Base-by-base conservation (phyloP, 2,797 vertebrate species). In the Naso thynnoides region DNA sequence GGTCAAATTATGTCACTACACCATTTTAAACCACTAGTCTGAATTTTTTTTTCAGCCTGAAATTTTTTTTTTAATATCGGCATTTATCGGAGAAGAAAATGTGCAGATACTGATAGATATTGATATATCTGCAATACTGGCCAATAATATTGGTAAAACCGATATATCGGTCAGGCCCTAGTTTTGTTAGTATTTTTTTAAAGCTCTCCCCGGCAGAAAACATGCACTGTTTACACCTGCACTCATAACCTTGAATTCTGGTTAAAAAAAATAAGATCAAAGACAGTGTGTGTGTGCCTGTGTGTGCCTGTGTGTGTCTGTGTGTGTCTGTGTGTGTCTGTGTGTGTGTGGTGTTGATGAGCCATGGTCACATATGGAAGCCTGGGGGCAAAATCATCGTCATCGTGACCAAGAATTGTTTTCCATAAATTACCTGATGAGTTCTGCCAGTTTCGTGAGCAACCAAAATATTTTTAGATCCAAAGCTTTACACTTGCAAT, bases 301-400 rank as follows among this genome's bases (percentile, higher is more conserved):
- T 36, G 31, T 14, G 52, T 52, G 47, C n/a, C 36, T 73, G 33
- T 39, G 41, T 41, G 21, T n/a, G 55, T 60, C n/a, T 62, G 41
- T 59, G 42, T 29, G 62, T 45, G 29, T 70, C 44, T 31, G 24
- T 70, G 68, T 42, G 50, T 33, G 8, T 8, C 16, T 33, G 33
- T 24, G 31, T 70, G 48, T 33, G 26, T 67, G 68, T 42, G 50
- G 8, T 0, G 61, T 29, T 66, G 53, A 76, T 72, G 61, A 88
- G 74, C 53, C 62, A 44, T 31, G 61, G 78, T 54, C 84, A 82
- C 81, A 88, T 84, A 89, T 86, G 82, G 73, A 66, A 36, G 64
- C 69, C 76, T 47, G 16, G 27, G 58, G 77, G 73, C 57, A 74
- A 24, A 82, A 70, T 60, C n/a, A 24, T 36, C 26, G 42, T 54